Conservation (phyloP, 2,113 vertebrate species). For the Stigmatopora nigra region DNA sequence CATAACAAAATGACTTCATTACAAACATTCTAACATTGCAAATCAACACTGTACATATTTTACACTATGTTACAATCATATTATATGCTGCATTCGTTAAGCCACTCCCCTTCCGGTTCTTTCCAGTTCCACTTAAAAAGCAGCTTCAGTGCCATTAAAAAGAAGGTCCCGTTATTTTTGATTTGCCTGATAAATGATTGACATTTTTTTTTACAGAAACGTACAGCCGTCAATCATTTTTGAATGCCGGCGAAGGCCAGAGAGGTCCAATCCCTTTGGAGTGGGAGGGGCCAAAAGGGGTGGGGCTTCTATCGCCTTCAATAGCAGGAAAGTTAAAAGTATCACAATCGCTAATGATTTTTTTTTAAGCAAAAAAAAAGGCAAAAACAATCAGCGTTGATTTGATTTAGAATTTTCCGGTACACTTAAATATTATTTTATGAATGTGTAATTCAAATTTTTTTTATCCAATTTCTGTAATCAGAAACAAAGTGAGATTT, state of each 20-base stretch:
- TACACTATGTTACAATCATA: slow-evolving; percentile 76
- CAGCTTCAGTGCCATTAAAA: slow-evolving; percentile 43
- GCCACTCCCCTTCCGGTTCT: slow-evolving; percentile 44
- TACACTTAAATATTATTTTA: slow-evolving; percentile 23
- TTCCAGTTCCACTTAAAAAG: slow-evolving; percentile 49
- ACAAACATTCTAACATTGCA: slow-evolving; percentile 74
- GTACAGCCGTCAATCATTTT: too few relatives aligned
- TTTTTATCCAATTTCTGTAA: background rate
- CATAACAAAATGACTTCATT: slow-evolving; percentile 70
- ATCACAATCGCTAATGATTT: background rate
- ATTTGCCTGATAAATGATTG: slow-evolving; percentile 3
- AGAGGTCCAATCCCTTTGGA: too few relatives aligned
- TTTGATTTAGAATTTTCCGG: slow-evolving; percentile 29
- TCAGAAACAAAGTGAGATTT: background rate
- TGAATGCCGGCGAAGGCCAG: too few relatives aligned
- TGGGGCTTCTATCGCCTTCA: too few relatives aligned
- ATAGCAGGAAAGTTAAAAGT: background rate
- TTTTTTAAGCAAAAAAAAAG: background rate
- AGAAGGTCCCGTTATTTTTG: slow-evolving; percentile 33
- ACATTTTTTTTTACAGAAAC: background rate
- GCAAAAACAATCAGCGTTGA: slow-evolving; percentile 17
- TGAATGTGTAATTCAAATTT: background rate
- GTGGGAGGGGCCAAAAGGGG: too few relatives aligned
- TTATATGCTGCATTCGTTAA: slow-evolving; percentile 51
- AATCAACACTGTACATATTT: slow-evolving; percentile 74